phyloP scores from a whole-genome alignment of 1,140 invertebrate species.

The Zaprionus gabonicus region DNA sequence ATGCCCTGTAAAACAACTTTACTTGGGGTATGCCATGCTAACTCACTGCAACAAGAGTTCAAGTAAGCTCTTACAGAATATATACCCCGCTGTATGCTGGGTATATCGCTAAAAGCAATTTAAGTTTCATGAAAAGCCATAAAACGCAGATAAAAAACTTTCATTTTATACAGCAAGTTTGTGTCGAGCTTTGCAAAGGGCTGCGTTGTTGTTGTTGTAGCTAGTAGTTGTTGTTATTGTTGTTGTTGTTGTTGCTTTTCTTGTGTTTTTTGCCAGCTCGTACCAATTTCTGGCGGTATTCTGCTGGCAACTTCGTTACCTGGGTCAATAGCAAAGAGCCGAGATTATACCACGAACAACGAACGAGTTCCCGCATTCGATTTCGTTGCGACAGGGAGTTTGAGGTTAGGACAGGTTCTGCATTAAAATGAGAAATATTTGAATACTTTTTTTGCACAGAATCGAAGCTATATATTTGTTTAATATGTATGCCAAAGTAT shows the following conservation, averaged over 20 bases:
- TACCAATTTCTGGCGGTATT: background rate
- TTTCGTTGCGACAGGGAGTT: background rate
- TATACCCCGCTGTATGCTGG: background rate
- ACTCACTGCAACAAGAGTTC: background rate
- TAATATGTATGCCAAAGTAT: too few relatives aligned
- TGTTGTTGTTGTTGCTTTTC: background rate
- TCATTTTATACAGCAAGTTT: constrained; percentile 6
- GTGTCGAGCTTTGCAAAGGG: constrained; percentile 2
- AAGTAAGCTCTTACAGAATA: background rate
- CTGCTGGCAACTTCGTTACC: constrained; percentile 3
- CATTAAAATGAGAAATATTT: too few relatives aligned
- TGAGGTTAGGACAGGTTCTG: too few relatives aligned
- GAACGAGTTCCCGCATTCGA: background rate
- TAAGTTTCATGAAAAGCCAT: constrained; percentile 30
- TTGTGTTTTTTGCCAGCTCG: background rate
- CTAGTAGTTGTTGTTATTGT: background rate
- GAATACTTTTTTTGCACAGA: too few relatives aligned
- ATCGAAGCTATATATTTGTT: too few relatives aligned
- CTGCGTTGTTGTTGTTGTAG: background rate
- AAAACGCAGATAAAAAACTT: constrained; percentile 33
- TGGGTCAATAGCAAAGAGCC: constrained; percentile 21
- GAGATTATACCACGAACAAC: constrained; percentile 2
- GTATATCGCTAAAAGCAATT: constrained; percentile 30
- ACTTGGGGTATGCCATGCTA: background rate
- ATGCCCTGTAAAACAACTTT: background rate